These are phyloP conservation scores for Macaria liturata DNA, from an alignment of 2,888 invertebrate genomes.

Conservation along the genomic window DNA sequence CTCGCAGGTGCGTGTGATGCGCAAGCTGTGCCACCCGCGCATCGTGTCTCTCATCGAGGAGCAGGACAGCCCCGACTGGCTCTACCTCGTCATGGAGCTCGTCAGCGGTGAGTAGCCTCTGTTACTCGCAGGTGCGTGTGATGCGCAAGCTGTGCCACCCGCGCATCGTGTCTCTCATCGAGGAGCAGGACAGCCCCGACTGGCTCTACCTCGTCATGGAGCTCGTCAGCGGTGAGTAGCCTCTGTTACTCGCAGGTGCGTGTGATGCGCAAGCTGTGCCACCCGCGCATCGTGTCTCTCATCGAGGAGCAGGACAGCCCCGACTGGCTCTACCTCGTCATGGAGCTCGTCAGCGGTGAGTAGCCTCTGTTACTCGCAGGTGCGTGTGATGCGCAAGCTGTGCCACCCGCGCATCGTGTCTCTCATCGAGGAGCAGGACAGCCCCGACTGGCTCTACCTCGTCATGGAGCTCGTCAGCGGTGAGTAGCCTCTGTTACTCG, in stretches of 20 bases:
- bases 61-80: conserved; percentile 92
- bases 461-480: conserved; percentile 98
- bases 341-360: conserved; percentile 96
- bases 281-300: conserved; percentile 96
- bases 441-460: conserved; percentile 93
- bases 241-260: too few species aligned
- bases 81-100: conserved; percentile 97
- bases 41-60: conserved; percentile 96
- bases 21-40: conserved; percentile 95
- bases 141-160: conserved; percentile 95
- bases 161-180: conserved; percentile 95
- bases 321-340: conserved; percentile 94
- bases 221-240: conserved; percentile 93
- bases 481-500: too few species aligned
- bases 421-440: conserved; percentile 95
- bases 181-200: conserved; percentile 93
- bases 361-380: too few species aligned
- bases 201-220: conserved; percentile 98
- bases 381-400: conserved; percentile 95
- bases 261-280: conserved; percentile 94
- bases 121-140: conserved; percentile 97
- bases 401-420: conserved; percentile 97
- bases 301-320: conserved; percentile 95
- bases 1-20: conserved; percentile 96
- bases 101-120: conserved; percentile 94